Evolutionary conservation across 2,113 vertebrate species (phyloP), one percentile per base, ranked within the genome.

Genomic region (Colistium nudipinnis): DNA sequence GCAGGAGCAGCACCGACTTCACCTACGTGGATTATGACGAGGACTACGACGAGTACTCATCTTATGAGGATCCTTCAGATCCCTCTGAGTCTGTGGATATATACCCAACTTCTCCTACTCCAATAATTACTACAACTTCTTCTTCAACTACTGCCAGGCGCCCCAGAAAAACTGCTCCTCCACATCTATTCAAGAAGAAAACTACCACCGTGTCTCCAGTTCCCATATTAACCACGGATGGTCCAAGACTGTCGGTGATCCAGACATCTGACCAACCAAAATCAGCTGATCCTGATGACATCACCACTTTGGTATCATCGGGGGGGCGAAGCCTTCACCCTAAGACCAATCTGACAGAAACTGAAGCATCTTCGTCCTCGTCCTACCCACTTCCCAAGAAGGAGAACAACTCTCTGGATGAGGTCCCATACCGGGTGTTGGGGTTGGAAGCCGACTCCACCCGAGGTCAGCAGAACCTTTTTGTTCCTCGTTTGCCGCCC

Each of bases 381-480:
- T 69, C 68, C 61, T 24, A 74, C 7, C 36, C 20, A 0, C 90
- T 92, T 38, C 89, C 92, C 2, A 94, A 76, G 47, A 93, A 91
- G 1, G 94, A 97, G 35, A 93, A 91, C 60, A 96, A 97, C 5
- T 92, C 93, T 0, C 90, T 96, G 44, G 95, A 96, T 0, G 90
- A 87, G 73, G 83, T 94, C 4, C 91, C 91, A 28, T 96, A 96
- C 65, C 91, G 91, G 81, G 87, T 94, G 1, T 84, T 92, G 0
- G 87, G 93, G 22, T 3, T 92, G 74, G 93, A 96, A 0, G 80
- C 92, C 0, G 93, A 95, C 24, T 85, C 87, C 2, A 62, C 87
- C 0, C 61, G 52, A 39, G 71, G 62, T 0, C 80, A 79, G 55
- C 93, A 92, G 24, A 95, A 92, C 78, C 90, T 94, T 76, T 90